Percentiles rank a stretch among this genome's conserved stretches.
phyloP scores from a whole-genome alignment of 2,797 vertebrate genomes.

The Pipistrellus kuhlii region DNA sequence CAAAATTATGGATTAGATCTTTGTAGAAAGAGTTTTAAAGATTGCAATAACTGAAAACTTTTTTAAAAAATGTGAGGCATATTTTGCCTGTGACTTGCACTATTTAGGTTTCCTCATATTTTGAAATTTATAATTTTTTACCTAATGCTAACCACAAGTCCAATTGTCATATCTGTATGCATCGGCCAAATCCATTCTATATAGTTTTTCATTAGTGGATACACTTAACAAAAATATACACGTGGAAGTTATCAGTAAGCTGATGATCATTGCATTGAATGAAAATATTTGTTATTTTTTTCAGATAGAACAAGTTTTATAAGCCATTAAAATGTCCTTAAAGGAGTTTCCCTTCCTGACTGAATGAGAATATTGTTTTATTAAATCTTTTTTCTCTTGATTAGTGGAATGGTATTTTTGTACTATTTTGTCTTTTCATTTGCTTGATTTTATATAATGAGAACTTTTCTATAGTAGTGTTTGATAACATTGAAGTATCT shows the following conservation, averaged over 20 bases:
- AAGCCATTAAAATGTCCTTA: conserved; percentile 67
- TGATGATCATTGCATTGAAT: conserved; percentile 48
- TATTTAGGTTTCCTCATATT: conserved; percentile 44
- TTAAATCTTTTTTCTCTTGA: conserved; percentile 67
- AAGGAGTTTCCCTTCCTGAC: conserved; percentile 40
- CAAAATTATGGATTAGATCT: conserved; percentile 58
- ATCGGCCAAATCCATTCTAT: conserved; percentile 10
- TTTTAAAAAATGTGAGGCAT: background rate
- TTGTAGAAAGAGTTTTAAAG: conserved; percentile 59
- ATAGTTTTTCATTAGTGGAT: conserved; percentile 39
- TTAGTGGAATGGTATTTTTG: conserved; percentile 61
- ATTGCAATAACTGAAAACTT: conserved; percentile 67
- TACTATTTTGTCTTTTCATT: conserved; percentile 65
- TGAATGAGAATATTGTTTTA: conserved; percentile 65
- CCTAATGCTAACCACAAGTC: conserved; percentile 19
- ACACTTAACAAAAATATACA: conserved; percentile 33
- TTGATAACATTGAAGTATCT: conserved; percentile 52
- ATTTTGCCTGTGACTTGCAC: conserved; percentile 64
- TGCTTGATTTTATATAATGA: conserved; percentile 64
- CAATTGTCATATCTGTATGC: background rate
- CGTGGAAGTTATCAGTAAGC: conserved; percentile 41
- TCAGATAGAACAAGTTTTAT: conserved; percentile 50
- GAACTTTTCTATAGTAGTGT: conserved; percentile 30
- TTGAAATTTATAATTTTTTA: conserved; percentile 56
- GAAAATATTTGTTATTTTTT: conserved; percentile 64